Base-by-base conservation (phyloP, 1,140 invertebrate species). In the Drosophila kurseongensis region DNA sequence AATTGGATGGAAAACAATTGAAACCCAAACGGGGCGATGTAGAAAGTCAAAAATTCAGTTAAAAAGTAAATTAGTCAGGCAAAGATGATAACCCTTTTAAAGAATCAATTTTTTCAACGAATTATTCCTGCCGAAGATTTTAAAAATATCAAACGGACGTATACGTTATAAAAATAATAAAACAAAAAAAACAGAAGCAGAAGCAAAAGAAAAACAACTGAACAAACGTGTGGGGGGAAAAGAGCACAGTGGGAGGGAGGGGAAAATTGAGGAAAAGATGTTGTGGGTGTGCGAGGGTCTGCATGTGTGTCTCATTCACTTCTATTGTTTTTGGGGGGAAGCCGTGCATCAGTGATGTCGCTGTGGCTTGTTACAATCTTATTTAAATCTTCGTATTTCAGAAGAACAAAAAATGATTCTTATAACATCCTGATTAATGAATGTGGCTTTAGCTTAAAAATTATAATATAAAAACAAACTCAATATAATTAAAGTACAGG, bases 301-400 rank as follows among this genome's bases (percentile, higher is more conserved):
- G 13, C 35, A 13, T 69, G 63, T 63, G 65, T 58, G 67, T 69
- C 29, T 77, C 47, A 61, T 60, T 58, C 55, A 42, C 78, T 82
- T 78, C 83, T 78, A 82, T 88, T 88, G 82, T 88, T 86, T 75
- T 86, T 75, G 63, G 75, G 73, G 55, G 29, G 52, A 55, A 52
- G n/a, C n/a, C n/a, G n/a, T n/a, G n/a, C n/a, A 62, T 44, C 47
- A 29, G 47, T 48, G 47, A 48, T 48, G 47, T 23, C 5, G 42
- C 42, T 10, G 16, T 4, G 8, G 42, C 7, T 10, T 44, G 8
- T 44, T 44, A 16, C 14, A 44, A 44, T 0, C 23, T 23, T 23
- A 23, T 23, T 4, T 23, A 2, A 23, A 23, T 23, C 2, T 23
- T 0, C 23, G 23, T 23, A 23, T 23, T 23, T 23, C 4, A 23